Base-by-base conservation (phyloP, 37 sponge, comb jelly and placozoan genomes). In the Geodia barretti region DNA sequence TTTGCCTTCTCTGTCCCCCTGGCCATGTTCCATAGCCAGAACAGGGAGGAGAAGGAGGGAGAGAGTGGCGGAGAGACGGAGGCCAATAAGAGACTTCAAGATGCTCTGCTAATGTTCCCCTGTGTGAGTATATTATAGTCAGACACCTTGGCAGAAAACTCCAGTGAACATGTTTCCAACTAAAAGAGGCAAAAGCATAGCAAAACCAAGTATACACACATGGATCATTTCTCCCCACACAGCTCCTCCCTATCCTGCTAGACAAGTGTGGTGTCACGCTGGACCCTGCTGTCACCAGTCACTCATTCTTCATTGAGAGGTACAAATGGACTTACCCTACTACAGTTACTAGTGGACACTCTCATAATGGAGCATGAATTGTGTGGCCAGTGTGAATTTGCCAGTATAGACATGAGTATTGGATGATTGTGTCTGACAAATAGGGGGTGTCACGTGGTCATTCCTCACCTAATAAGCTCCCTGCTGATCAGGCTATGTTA, bases 1-100 rank as follows among this genome's bases (percentile, higher is more conserved):
- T 92, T 91, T 80, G 90, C 97, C 17, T 89, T 93, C 47, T 94
- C 97, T 3, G 41, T 89, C 40, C 82, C 97, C n/a, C 83, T 97
- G 73, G 96, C 97, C 33, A 63, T 82, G 67, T 95, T 95, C 75
- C 83, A 92, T 77, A 24, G 39, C 5, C 41, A 21, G 88, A 76
- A 35, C 68, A 79, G 39, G 59, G 5, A 72, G 83, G 17, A 47
- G 7, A 14, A 14, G 14, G 54, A 47, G 26, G 29, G 59, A 7
- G 65, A 33, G 36, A 17, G 41, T 43, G 33, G 25, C 73, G 36
- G 39, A 62, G 21, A 0, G 77, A 23, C 33, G 25, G 60, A 68
- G 33, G 79, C 81, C 31, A 71, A 85, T 40, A 47, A 77, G 4
- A 73, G 80, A 64, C 77, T 95, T n/a, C 95, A 95, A 58, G 66